These are phyloP conservation scores for Onychostruthus taczanowskii DNA, from an alignment of 2,113 vertebrate species.

Conservation along the genomic window DNA sequence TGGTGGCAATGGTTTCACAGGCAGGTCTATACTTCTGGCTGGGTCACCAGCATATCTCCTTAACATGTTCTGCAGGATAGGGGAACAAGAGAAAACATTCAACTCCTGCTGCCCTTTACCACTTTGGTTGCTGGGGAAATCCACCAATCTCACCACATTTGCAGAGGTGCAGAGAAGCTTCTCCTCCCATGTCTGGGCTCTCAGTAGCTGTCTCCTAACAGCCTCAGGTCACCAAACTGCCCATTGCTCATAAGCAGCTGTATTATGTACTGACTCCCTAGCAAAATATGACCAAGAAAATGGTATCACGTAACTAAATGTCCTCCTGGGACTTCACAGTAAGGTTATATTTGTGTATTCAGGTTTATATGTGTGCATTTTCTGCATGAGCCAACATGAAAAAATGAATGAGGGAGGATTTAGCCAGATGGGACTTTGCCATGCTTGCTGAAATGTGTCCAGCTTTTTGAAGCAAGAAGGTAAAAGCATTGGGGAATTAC, in stretches of 20 bases:
- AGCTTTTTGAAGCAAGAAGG: background rate
- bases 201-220: background rate
- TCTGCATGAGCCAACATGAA: background rate
- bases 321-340: background rate
- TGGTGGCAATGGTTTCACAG: background rate
- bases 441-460: background rate
- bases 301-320: background rate
- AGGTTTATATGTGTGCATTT: background rate
- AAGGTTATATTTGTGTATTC: constrained; percentile 4
- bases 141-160: background rate
- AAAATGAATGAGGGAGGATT: background rate
- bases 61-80: background rate
- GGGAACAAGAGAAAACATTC: background rate
- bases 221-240: background rate
- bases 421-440: background rate
- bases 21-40: background rate
- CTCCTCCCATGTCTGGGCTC: background rate
- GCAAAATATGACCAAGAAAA: background rate
- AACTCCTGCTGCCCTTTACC: background rate
- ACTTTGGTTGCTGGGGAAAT: background rate
- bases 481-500: background rate
- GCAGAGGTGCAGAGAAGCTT: background rate
- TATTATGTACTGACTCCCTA: background rate
- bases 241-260: background rate
- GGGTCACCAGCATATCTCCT: background rate